Evolutionary conservation across 1,140 invertebrate species (phyloP), one percentile per base, ranked within the genome.

Genomic region (Drosophila pachea): DNA sequence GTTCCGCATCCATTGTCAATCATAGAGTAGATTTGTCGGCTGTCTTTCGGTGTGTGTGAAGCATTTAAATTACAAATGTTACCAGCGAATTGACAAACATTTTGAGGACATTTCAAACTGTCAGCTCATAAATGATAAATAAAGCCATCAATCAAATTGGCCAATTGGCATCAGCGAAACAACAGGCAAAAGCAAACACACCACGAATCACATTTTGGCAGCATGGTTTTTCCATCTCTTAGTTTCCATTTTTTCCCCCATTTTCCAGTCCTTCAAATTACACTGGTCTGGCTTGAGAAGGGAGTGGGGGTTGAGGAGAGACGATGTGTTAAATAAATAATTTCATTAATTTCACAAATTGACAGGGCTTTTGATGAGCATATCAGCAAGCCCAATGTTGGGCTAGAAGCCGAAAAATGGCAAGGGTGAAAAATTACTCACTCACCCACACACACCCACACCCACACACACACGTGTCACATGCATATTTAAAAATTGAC

Each of bases 331-430:
- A 74, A 84, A 84, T 84, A 84, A 79, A 79, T 84, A 84, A 84
- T 84, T 86, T 86, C 76, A 86, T 84, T 84, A 84, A 84, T 84
- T 76, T 84, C 63, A 36, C 55, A 74, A 76, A 84, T 84, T 84
- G 81, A 84, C 79, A 76, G 70, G 42, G 45, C 73, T 73, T 68
- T 73, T 68, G 73, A 75, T 62, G 65, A 65, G 47, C 14, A 48
- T 43, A 45, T 59, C 14, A 54, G 64, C 65, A 60, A 43, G 32
- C 36, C 52, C 52, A 53, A 55, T 68, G 60, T 45, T 62, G 66
- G 61, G n/a, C 78, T 61, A 73, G 65, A 47, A 48, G 59, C 42
- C 43, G n/a, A 42, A 52, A 11, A 35, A 5, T 9, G 63, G 43
- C 16, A 42, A 52, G n/a, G 40, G 8, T 9, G 63, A 75, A 56